phyloP scores from a whole-genome alignment of 2,113 vertebrate species.

The Tachysurus fulvidraco region DNA sequence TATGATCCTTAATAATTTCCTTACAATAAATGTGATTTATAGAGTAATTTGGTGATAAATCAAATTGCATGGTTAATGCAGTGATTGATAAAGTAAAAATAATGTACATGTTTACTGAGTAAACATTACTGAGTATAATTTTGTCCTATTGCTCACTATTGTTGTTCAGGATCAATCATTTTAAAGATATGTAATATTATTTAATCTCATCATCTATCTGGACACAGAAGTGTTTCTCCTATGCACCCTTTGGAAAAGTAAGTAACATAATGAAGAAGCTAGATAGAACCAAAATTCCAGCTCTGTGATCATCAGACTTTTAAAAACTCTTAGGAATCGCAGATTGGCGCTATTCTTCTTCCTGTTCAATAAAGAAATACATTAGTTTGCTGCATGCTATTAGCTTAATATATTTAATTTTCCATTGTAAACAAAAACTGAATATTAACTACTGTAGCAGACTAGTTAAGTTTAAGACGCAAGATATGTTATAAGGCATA shows the following conservation, averaged over 20 bases:
- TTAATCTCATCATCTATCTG: background rate
- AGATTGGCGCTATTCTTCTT: conserved; percentile 61
- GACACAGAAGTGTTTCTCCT: conserved; percentile 59
- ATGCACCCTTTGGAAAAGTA: conserved; percentile 32
- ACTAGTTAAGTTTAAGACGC: background rate
- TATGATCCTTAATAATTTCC: background rate
- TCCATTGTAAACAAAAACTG: no score
- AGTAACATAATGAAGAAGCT: rapidly evolving
- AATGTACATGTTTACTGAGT: no score
- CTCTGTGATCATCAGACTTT: conserved; percentile 46
- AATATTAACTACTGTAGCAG: background rate
- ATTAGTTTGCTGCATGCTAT: background rate
- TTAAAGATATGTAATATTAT: background rate
- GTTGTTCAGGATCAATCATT: background rate
- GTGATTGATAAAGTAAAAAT: background rate
- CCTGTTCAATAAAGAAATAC: conserved; percentile 46
- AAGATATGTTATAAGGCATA: no score
- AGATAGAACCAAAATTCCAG: conserved; percentile 22
- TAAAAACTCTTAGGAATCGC: conserved; percentile 42
- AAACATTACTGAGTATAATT: background rate
- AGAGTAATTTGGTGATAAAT: background rate
- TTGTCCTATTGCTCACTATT: background rate
- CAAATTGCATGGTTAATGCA: no score
- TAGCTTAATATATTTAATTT: background rate
- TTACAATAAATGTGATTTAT: background rate